These are phyloP conservation scores for Proteles cristata DNA, from an alignment of 2,113 vertebrate genomes.

Conservation along the genomic window DNA sequence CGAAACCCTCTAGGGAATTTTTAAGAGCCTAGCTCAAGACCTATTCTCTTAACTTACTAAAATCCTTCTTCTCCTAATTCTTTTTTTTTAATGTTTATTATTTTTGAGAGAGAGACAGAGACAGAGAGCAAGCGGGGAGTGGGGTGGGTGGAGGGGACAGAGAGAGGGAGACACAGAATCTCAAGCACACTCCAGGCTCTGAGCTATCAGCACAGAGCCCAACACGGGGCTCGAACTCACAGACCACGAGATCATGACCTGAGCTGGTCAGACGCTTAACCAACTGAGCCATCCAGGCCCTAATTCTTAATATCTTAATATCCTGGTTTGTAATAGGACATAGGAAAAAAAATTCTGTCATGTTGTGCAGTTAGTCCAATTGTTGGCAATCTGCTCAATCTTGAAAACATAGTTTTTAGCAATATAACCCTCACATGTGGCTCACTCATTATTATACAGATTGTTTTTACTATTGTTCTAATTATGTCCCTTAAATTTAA, in stretches of 20 bases:
- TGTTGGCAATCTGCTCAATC: not conserved
- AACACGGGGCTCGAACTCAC: too few relatives aligned
- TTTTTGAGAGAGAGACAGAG: too few relatives aligned
- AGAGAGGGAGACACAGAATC: too few relatives aligned
- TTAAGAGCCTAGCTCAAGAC: not conserved
- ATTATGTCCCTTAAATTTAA: not conserved
- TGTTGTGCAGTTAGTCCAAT: not conserved
- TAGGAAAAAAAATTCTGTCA: not conserved
- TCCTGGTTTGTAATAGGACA: not conserved
- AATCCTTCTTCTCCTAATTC: not conserved
- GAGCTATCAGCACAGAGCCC: too few relatives aligned
- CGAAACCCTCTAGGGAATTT: not conserved
- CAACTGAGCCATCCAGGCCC: too few relatives aligned
- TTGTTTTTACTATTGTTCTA: not conserved
- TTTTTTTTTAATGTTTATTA: too few relatives aligned
- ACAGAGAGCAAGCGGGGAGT: too few relatives aligned
- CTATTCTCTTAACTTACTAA: not conserved
- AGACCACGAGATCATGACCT: too few relatives aligned
- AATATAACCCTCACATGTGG: not conserved
- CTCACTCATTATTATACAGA: not conserved
- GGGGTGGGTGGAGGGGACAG: too few relatives aligned
- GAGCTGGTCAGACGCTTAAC: too few relatives aligned
- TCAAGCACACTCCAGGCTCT: too few relatives aligned
- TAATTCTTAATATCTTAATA: not conserved
- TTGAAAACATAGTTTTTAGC: constrained; percentile 17